Base-by-base conservation (phyloP, 1,140 invertebrate species). In the Lasaia peninsularis region DNA sequence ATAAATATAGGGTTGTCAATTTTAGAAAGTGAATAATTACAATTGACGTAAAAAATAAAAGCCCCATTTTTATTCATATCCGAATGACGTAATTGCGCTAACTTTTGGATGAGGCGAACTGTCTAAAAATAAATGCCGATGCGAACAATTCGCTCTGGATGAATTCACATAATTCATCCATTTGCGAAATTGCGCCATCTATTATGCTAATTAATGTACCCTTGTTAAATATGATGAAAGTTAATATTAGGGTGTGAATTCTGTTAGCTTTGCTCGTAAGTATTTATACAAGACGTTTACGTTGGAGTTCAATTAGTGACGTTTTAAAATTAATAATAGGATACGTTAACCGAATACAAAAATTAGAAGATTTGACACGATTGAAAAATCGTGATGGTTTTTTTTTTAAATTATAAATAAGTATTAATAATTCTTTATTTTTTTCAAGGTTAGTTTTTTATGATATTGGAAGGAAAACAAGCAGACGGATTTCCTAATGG, bases 181-280 rank as follows among this genome's bases (percentile, higher is more conserved):
- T 40, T 40, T 18, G 37, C 37, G 14, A 40, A 40, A 40, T 40
- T 40, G 37, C 37, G 37, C 18, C 37, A 40, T 40, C 37, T 40
- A 40, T 40, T 40, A 40, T 40, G 37, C 2, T 40, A 40, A 40
- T 40, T 40, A 16, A 40, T 40, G 16, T 40, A 40, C 37, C 37
- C 14, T 40, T 40, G 37, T 40, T 40, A 20, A 40, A 20, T 11
- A 40, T 16, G 8, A 9, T 9, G 10, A 40, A 16, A 34, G 9
- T 34, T 34, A 34, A 34, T 11, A n/a, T 28, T 28, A 6, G 24
- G 24, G 24, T 28, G 24, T 28, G 8, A 28, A 28, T 49, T 49
- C n/a, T 21, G 18, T 49, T 16, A 49, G n/a, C 20, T 18, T 49
- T 21, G 44, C 8, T 21, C 44, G 6, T 1, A 10, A 49, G 44